Base-by-base conservation (phyloP, 2,113 vertebrate genomes). In the Agelaius tricolor region DNA sequence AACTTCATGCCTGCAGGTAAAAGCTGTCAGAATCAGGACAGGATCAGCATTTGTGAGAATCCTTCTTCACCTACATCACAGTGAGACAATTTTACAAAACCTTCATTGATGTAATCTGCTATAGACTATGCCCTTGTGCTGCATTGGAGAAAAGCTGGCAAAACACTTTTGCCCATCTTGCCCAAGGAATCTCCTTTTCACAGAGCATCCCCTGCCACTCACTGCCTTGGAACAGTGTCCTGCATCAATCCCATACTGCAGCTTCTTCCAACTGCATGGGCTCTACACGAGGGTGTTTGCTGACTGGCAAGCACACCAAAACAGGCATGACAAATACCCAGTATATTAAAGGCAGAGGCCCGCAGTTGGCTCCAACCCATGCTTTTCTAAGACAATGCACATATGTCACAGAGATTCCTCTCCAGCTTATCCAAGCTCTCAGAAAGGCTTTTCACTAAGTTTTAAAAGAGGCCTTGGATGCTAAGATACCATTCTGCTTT, bases 401-500 rank as follows among this genome's bases (percentile, higher is more conserved):
- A 97, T 97, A 97, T 98, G 98, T 95, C 96, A 97, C 75, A 62
- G 95, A 97, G 97, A 98, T 98, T 98, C 97, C 92, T 94, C 96
- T 88, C 97, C 95, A 63, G 89, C 94, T 97, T 97, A 97, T 94
- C 96, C 94, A 89, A 94, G 79, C 94, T 77, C 94, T 94, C 97
- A 97, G 96, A 97, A 97, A 97, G 82, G 96, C 97, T 97, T 97
- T 98, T 97, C 97, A 98, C 96, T 96, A 93, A 16, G 8, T 96
- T 94, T 95, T 97, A 97, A 98, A 97, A 93, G 97, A 97, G 94
- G 91, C 94, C 94, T 97, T 17, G 39, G 97, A 98, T 98, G 98
- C 98, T 98, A 98, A 98, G 98, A 98, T 98, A 98, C 98, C 98
- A 98, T 98, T 99, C 98, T 93, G 96, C 85, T 98, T 98, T 98